Conservation (phyloP, 2,797 vertebrate genomes). For the Gymnodraco acuticeps region DNA sequence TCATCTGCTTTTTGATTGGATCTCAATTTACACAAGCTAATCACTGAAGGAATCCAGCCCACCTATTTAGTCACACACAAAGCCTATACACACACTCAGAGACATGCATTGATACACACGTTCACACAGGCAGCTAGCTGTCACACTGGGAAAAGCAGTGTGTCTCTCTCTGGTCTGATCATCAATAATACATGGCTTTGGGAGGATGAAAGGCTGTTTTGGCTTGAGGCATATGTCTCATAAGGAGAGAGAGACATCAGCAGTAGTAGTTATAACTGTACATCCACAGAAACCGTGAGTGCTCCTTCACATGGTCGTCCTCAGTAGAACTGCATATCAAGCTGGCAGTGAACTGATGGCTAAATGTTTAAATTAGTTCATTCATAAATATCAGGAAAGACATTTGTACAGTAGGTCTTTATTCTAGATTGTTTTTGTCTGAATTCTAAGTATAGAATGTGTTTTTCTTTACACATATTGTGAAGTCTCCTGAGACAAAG, state of each 20-base stretch:
- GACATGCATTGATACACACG: slow-evolving; percentile 29
- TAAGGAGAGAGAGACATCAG: slow-evolving; percentile 78
- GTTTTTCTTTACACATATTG: background rate
- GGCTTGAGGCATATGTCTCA: slow-evolving; percentile 79
- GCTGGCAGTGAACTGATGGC: slow-evolving; percentile 6
- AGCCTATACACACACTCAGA: background rate
- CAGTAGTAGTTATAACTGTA: slow-evolving; percentile 65
- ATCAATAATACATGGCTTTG: slow-evolving; percentile 84
- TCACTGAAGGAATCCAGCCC: slow-evolving; percentile 63
- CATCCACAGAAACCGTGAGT: slow-evolving; percentile 65
- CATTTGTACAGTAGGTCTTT: background rate
- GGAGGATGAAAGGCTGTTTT: slow-evolving; percentile 85
- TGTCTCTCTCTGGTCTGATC: slow-evolving; percentile 77
- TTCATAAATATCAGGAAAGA: background rate
- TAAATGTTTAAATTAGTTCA: background rate
- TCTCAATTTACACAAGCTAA: slow-evolving; percentile 64
- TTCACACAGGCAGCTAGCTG: slow-evolving; percentile 47
- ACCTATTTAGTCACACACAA: slow-evolving; percentile 65
- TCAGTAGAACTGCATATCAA: slow-evolving; percentile 34
- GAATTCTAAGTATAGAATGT: background rate
- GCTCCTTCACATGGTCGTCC: slow-evolving; percentile 47
- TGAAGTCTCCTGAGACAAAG: background rate
- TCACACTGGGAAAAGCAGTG: slow-evolving; percentile 71
- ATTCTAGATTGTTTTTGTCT: background rate
- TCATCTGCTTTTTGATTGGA: slow-evolving; percentile 73